Evolutionary conservation across 2,888 invertebrate species (phyloP).

Genomic region (Phaonia tiefii): DNA sequence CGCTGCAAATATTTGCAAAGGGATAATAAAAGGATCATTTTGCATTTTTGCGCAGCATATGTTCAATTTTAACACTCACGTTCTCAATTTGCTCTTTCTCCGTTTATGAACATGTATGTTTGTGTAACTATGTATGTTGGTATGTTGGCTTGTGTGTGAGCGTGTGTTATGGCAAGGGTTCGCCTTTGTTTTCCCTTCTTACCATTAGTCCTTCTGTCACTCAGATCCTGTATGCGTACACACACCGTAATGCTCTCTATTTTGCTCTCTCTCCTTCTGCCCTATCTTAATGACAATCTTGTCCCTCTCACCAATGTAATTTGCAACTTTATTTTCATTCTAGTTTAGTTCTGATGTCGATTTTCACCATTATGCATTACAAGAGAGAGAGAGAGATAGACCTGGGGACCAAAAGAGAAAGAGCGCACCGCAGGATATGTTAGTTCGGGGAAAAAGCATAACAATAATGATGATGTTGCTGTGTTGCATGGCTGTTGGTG

Average conservation of each 20-base stretch:
- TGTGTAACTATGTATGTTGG: conserved; percentile 7
- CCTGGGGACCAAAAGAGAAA: too few species aligned
- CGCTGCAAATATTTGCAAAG: conserved; percentile 24
- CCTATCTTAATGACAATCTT: too few species aligned
- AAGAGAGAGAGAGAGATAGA: not conserved
- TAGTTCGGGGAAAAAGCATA: conserved; percentile 37
- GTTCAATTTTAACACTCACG: conserved; percentile 14
- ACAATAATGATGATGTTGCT: conserved; percentile 21
- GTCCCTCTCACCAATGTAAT: too few species aligned
- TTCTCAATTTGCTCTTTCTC: not conserved
- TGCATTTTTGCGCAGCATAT: conserved; percentile 66
- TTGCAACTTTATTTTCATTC: conserved; percentile 25
- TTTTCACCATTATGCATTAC: conserved; percentile 17
- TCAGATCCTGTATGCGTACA: conserved; percentile 59
- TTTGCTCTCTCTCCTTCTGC: conserved; percentile 38
- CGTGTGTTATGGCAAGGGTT: conserved; percentile 47
- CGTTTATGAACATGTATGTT: not conserved
- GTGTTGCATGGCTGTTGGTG: not conserved
- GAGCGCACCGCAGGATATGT: conserved; percentile 29
- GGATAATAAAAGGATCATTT: conserved; percentile 66
- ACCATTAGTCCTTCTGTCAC: conserved; percentile 29
- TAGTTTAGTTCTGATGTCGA: not conserved
- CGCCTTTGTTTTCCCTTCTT: conserved; percentile 10
- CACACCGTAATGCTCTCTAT: conserved; percentile 48
- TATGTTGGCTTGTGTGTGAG: conserved; percentile 15